A percentile compares a stretch with the other conserved stretches of the same genome.
These are phyloP conservation scores for Carcinoscorpius rotundicauda DNA, from an alignment of 1,140 invertebrate species.

Conservation along the genomic window DNA sequence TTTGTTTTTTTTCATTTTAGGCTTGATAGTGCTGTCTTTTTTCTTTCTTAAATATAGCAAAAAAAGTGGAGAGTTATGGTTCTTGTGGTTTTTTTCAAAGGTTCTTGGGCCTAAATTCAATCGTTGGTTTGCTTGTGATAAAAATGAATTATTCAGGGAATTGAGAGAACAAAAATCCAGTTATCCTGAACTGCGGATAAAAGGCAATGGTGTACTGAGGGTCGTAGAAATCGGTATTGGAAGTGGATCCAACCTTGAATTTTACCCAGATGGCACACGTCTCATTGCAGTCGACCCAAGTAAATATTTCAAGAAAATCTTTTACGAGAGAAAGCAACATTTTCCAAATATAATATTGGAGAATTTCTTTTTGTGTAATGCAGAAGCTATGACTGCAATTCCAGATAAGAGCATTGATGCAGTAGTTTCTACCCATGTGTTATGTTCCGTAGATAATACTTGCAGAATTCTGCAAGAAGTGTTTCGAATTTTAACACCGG, in stretches of 20 bases:
- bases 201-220: background rate
- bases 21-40: too few species aligned
- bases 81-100: too few species aligned
- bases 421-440: slow-evolving; percentile 28
- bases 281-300: slow-evolving; percentile 7
- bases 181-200: background rate
- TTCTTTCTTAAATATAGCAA: too few species aligned
- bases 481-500: slow-evolving; percentile 28
- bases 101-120: too few species aligned
- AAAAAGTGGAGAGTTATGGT: too few species aligned
- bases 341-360: too few species aligned
- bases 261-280: slow-evolving; percentile 5
- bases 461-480: slow-evolving; percentile 26
- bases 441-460: slow-evolving; percentile 28
- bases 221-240: slow-evolving; percentile 15
- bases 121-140: too few species aligned
- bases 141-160: too few species aligned
- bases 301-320: background rate
- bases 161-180: background rate
- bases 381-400: slow-evolving; percentile 27
- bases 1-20: too few species aligned
- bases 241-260: slow-evolving; percentile 10
- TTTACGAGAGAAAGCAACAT: background rate
- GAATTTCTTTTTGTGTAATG: slow-evolving; percentile 3
- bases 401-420: slow-evolving; percentile 27